Evolutionary conservation across 1,140 invertebrate genomes (phyloP), one percentile per base, ranked within the genome.

Genomic region (Drosophila watanabei): DNA sequence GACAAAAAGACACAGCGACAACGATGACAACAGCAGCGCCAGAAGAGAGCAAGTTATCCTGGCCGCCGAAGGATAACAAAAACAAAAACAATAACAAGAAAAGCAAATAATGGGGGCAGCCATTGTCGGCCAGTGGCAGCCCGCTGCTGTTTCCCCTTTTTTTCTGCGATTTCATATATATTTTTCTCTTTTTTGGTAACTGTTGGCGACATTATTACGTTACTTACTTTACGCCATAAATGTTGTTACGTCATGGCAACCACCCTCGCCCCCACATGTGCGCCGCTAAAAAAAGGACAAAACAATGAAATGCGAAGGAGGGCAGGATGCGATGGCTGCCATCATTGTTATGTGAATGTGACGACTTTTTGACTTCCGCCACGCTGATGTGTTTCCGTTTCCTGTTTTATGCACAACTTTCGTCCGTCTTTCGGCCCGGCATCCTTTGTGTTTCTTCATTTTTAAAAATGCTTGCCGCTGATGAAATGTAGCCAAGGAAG

Each of bases 301-400:
- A 79, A 91, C 73, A 83, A 75, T 72, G 78, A 62, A 37, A 61
- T 45, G 28, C 46, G 28, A 48, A 69, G 54, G 35, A 49, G 20
- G 70, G 59, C 24, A 46, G 68, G 54, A 61, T 66, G 78, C 71
- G 60, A 80, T 60, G 82, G 63, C 71, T 80, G 77, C 63, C 86
- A 92, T 92, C 81, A 92, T 91, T 91, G 91, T 92, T 86, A 91
- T 92, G 87, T 89, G 91, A 87, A 91, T 92, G 91, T 91, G 91
- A 92, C 91, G 91, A 92, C 91, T 92, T 88, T 92, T 89, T 86
- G 77, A 92, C 91, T 92, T 92, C 91, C 91, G 91, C 80, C 91
- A 80, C 80, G 91, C 91, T 92, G 91, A 92, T 92, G 91, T 92
- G 84, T 91, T 92, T 92, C 91, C 91, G 91, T 75, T 92, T 92